These are phyloP conservation scores for Drosophila paramelanica DNA, from an alignment of 2,888 invertebrate species.

Conservation along the genomic window DNA sequence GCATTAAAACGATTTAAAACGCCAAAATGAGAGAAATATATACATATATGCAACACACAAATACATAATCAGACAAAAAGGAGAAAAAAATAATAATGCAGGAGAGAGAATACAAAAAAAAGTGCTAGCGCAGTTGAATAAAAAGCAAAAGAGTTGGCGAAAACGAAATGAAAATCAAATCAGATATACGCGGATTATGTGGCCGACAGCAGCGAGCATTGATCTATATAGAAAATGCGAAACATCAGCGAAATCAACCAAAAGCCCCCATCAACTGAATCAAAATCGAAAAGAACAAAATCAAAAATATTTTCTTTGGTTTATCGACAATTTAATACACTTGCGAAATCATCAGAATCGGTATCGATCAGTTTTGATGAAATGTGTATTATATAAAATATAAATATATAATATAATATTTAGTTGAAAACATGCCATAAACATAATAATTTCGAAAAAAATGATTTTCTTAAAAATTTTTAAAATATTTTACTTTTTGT, in stretches of 20 bases:
- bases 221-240: conserved; percentile 69
- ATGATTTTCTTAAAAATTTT: too few relatives aligned
- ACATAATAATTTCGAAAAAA: too few relatives aligned
- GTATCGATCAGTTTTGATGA: too few relatives aligned
- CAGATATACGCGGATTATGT: conserved; percentile 17
- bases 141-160: conserved; percentile 18
- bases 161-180: conserved; percentile 41
- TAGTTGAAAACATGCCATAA: too few relatives aligned
- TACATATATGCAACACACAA: not conserved
- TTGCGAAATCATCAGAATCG: too few relatives aligned
- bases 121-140: conserved; percentile 39
- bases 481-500: too few relatives aligned
- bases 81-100: not conserved
- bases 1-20: conserved; percentile 7
- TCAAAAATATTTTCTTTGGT: too few relatives aligned
- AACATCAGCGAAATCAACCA: conserved; percentile 67
- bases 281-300: not conserved
- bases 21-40: conserved; percentile 7
- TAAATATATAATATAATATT: too few relatives aligned
- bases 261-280: not conserved
- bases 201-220: conserved; percentile 44
- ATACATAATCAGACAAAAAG: not conserved
- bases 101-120: not conserved
- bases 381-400: too few relatives aligned
- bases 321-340: too few relatives aligned